Evolutionary conservation across 2,797 vertebrate species (phyloP).

Genomic region (Ara ararauna): DNA sequence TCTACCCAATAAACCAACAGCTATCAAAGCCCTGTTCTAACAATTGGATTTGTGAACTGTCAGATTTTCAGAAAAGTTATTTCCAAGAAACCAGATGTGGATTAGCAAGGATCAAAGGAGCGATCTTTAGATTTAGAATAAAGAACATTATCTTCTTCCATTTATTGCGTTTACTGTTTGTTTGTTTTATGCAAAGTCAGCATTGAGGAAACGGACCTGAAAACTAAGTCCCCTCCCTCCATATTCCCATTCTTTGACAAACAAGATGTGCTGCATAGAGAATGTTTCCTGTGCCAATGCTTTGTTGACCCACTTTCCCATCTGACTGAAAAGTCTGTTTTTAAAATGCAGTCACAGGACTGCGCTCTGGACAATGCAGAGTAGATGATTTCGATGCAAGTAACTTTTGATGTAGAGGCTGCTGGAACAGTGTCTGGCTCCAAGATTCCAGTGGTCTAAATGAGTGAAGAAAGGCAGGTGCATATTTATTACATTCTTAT

Average conservation of each 20-base stretch:
- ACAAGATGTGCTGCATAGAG: background rate
- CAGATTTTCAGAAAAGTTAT: background rate
- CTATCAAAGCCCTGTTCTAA: background rate
- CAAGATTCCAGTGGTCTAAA: background rate
- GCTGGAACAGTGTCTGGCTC: background rate
- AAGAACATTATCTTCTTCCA: background rate
- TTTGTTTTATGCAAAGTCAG: background rate
- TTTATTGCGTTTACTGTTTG: background rate
- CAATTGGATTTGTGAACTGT: background rate
- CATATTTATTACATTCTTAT: background rate
- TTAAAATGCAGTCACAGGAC: background rate
- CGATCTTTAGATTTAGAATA: background rate
- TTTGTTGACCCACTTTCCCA: background rate
- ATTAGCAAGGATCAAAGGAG: background rate
- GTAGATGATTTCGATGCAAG: background rate
- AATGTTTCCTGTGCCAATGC: background rate
- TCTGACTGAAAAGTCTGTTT: background rate
- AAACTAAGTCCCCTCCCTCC: rapidly evolving
- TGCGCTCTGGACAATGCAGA: background rate
- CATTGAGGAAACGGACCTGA: background rate
- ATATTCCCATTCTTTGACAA: background rate
- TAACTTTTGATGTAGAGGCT: background rate
- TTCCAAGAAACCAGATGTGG: background rate
- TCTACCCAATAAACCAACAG: background rate
- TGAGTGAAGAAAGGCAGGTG: background rate